These are phyloP conservation scores for Arvicanthis niloticus DNA, from an alignment of 2,113 vertebrate species.

Conservation along the genomic window DNA sequence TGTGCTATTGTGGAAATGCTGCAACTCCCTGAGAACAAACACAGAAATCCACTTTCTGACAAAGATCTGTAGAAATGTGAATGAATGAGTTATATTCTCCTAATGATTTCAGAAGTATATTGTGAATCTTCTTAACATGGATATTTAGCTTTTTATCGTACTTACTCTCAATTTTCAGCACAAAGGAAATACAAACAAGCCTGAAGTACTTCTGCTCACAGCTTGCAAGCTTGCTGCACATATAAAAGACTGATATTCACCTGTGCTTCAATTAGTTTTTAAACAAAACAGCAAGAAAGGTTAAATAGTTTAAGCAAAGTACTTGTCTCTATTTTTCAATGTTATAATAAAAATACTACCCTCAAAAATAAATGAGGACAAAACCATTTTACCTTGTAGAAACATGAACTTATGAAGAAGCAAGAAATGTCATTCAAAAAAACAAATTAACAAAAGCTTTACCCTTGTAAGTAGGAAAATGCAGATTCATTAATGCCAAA, in stretches of 20 bases:
- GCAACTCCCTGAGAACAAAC: slow-evolving; percentile 45
- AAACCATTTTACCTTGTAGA: slow-evolving; percentile 51
- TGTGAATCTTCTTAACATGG: slow-evolving; percentile 56
- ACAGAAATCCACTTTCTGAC: slow-evolving; percentile 57
- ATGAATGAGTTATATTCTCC: slow-evolving; percentile 25
- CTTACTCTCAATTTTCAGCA: slow-evolving; percentile 31
- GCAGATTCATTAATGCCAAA: slow-evolving; percentile 39
- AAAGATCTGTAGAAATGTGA: slow-evolving; percentile 47
- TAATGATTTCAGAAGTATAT: slow-evolving; percentile 50
- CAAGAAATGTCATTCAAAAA: slow-evolving; percentile 46
- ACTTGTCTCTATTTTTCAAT: slow-evolving; percentile 35
- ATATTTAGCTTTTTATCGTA: slow-evolving; percentile 50
- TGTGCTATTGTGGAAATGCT: slow-evolving; percentile 22
- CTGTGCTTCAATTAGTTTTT: slow-evolving; percentile 42
- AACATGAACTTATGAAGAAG: slow-evolving; percentile 54
- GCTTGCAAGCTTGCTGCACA: slow-evolving; percentile 43
- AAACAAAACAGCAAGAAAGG: slow-evolving; percentile 53
- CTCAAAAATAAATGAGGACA: slow-evolving; percentile 20
- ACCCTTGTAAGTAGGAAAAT: neutral
- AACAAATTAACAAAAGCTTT: slow-evolving; percentile 39
- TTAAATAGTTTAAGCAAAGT: slow-evolving; percentile 50
- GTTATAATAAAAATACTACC: slow-evolving; percentile 36
- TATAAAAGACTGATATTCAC: slow-evolving; percentile 9
- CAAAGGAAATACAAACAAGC: slow-evolving; percentile 56
- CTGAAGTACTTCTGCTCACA: slow-evolving; percentile 27